These are phyloP conservation scores for Python bivittatus DNA, from an alignment of 2,113 vertebrate species.

Conservation along the genomic window DNA sequence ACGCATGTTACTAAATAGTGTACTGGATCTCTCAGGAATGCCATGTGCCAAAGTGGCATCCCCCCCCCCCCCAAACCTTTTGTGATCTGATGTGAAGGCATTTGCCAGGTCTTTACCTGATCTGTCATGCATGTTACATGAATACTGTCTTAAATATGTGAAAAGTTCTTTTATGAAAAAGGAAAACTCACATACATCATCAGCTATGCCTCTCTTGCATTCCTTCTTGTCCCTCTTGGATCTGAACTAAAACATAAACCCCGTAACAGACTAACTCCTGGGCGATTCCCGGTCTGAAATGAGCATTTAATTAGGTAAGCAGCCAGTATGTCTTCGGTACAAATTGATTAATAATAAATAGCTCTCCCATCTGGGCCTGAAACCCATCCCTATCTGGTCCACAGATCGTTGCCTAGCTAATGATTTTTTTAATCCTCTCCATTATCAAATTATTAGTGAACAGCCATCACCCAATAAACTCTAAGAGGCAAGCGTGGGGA, in stretches of 20 bases:
- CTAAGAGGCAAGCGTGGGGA: no score
- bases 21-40: neutral
- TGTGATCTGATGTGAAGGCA: neutral
- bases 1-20: neutral
- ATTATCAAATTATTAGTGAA: conserved; percentile 8
- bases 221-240: neutral
- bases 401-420: neutral
- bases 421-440: neutral
- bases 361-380: neutral
- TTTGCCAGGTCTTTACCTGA: neutral
- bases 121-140: neutral
- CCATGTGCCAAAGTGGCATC: neutral
- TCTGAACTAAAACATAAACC: neutral
- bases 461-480: neutral
- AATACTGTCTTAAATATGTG: neutral
- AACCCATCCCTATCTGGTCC: neutral
- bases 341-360: conserved; percentile 5
- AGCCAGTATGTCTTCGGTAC: neutral
- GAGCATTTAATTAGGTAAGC: neutral
- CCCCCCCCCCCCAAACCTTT: neutral
- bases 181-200: neutral
- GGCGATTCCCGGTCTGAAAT: neutral
- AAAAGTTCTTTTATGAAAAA: neutral
- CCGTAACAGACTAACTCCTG: neutral
- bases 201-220: neutral